A percentile compares a stretch with the other conserved stretches of the same genome.
phyloP scores from a whole-genome alignment of 1,140 invertebrate genomes.

The Cataglyphis hispanica region DNA sequence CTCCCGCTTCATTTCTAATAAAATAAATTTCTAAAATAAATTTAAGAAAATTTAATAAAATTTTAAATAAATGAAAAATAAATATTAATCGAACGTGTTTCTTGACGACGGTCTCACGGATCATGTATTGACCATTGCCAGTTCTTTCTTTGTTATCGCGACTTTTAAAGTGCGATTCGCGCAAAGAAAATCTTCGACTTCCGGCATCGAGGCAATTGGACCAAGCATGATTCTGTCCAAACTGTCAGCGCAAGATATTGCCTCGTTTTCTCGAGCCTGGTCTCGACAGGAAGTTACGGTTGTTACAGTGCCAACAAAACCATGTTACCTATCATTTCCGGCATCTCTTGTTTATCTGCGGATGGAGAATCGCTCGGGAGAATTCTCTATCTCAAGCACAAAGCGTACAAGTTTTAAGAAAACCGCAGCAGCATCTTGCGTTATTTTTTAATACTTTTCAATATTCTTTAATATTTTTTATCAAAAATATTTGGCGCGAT shows the following conservation, averaged over 20 bases:
- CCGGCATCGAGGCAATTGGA: constrained; percentile 67
- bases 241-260: constrained; percentile 75
- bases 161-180: constrained; percentile 26
- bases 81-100: constrained; percentile 15
- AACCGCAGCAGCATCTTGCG: background rate
- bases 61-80: no score
- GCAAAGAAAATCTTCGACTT: constrained; percentile 64
- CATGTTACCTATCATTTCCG: constrained; percentile 64
- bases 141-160: constrained; percentile 57
- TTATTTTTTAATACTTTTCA: constrained; percentile 12
- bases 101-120: background rate
- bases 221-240: constrained; percentile 31
- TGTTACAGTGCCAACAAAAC: constrained; percentile 64
- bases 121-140: background rate
- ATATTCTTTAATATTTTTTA: no score
- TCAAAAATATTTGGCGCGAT: background rate
- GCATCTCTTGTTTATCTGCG: constrained; percentile 40
- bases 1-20: no score
- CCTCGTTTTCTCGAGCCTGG: constrained; percentile 67
- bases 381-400: background rate
- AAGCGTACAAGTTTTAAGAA: background rate
- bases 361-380: background rate
- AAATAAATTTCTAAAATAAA: no score
- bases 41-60: no score
- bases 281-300: constrained; percentile 75